Conservation (phyloP, 2,888 invertebrate genomes). For the Drosophila setosimentum region DNA sequence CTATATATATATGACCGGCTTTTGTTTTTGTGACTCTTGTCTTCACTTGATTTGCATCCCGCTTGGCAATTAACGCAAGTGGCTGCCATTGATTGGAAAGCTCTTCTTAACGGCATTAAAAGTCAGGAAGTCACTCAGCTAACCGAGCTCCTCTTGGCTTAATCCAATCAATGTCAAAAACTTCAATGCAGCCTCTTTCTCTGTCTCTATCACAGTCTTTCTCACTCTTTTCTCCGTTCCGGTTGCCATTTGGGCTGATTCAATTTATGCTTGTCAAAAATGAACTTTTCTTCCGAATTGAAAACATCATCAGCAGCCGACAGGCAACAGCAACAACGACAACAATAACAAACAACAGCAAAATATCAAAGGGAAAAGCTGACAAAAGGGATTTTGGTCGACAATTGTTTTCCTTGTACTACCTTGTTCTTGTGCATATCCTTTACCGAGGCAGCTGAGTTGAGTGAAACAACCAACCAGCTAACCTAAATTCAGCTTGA, state of each 20-base stretch:
- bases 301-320: conserved; percentile 45
- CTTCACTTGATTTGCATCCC: conserved; percentile 40
- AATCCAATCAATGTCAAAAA: conserved; percentile 67
- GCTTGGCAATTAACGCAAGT: conserved; percentile 56
- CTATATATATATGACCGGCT: not conserved
- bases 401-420: not conserved
- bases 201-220: not conserved
- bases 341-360: conserved; percentile 5
- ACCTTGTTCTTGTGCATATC: not conserved
- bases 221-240: conserved; percentile 6
- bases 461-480: not conserved
- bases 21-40: not conserved
- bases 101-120: conserved; percentile 35
- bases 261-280: conserved; percentile 56
- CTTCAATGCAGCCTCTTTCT: conserved; percentile 33
- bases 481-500: conserved; percentile 4
- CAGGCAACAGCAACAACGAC: not conserved
- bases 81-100: conserved; percentile 54
- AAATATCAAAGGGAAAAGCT: conserved; percentile 25
- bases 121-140: conserved; percentile 8
- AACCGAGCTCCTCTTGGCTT: conserved; percentile 25
- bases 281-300: conserved; percentile 39
- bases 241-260: conserved; percentile 45
- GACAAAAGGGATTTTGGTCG: conserved; percentile 14
- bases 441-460: not conserved